Conservation (phyloP, 2,888 invertebrate species). For the Tubulanus polymorphus region DNA sequence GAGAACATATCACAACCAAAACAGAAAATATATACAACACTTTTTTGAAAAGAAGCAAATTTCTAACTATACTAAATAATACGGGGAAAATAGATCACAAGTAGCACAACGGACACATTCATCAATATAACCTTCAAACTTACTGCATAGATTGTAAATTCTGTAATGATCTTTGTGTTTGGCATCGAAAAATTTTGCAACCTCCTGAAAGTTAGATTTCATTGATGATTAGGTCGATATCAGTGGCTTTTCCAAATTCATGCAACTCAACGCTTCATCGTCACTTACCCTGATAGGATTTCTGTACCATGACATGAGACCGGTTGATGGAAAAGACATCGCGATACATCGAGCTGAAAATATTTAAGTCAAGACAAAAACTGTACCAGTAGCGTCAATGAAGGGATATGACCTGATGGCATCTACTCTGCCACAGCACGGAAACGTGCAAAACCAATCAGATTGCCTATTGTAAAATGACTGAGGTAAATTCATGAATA, state of each 20-base stretch:
- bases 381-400: no score
- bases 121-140: no score
- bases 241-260: no score
- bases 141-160: slow-evolving; percentile 57
- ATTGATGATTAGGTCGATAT: no score
- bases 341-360: slow-evolving; percentile 55
- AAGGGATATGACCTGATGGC: no score
- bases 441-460: no score
- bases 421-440: no score
- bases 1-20: not conserved
- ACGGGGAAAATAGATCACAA: not conserved
- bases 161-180: slow-evolving; percentile 55
- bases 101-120: not conserved
- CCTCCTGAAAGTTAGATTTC: slow-evolving; percentile 53
- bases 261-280: no score
- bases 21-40: not conserved
- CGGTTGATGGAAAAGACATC: slow-evolving; percentile 58
- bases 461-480: no score
- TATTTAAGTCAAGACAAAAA: no score
- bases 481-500: no score
- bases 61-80: not conserved
- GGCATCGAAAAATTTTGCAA: slow-evolving; percentile 55
- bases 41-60: not conserved
- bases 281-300: slow-evolving; percentile 55
- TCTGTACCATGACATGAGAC: slow-evolving; percentile 55